phyloP scores from a whole-genome alignment of 2,113 vertebrate species.

The Nycticebus coucang region DNA sequence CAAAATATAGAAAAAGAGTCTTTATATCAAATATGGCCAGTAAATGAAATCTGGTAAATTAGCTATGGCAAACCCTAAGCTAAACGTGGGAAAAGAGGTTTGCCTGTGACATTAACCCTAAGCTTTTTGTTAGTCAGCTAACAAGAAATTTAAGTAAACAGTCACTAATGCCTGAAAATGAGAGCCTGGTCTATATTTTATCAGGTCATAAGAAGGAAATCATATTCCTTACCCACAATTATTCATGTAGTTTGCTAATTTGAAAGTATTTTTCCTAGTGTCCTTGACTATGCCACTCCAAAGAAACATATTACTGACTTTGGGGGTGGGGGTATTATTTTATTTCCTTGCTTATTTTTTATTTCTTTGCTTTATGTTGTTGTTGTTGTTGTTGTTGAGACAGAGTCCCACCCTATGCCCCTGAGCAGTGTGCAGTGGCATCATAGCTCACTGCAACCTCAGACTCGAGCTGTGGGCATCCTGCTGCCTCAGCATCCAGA shows the following conservation, averaged over 20 bases:
- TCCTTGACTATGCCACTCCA: neutral
- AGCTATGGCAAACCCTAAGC: neutral
- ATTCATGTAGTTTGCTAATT: neutral
- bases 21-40: neutral
- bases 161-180: neutral
- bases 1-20: neutral
- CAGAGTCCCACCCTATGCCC: too few relatives aligned
- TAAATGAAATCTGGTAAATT: constrained; percentile 16
- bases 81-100: neutral
- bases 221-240: neutral
- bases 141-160: neutral
- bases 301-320: neutral
- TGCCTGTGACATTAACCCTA: constrained; percentile 8
- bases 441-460: too few relatives aligned
- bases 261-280: neutral
- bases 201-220: neutral
- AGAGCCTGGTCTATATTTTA: neutral
- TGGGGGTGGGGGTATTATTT: too few relatives aligned
- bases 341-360: too few relatives aligned
- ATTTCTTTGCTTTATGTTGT: too few relatives aligned
- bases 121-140: constrained; percentile 26
- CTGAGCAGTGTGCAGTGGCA: too few relatives aligned
- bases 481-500: too few relatives aligned
- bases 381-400: too few relatives aligned
- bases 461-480: too few relatives aligned